Evolutionary conservation across 2,888 invertebrate genomes (phyloP).

Genomic region (Chesias legatella): DNA sequence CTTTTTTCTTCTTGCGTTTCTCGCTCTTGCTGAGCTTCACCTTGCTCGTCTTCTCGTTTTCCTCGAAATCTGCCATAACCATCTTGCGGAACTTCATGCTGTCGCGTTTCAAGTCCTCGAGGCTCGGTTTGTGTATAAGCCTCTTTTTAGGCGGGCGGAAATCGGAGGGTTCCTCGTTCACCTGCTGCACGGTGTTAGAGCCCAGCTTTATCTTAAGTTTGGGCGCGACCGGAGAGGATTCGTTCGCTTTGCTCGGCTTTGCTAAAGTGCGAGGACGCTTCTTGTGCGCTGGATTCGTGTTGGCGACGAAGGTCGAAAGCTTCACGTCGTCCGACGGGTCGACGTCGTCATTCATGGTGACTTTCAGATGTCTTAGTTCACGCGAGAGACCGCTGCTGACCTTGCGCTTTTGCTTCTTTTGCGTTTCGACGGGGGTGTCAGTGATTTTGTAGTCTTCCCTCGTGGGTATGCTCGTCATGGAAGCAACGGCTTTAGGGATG

Average conservation of each 20-base stretch:
- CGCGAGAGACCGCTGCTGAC: constrained; percentile 75
- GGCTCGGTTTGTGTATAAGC: constrained; percentile 82
- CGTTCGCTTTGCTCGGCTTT: constrained; percentile 44
- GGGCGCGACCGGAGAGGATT: constrained; percentile 73
- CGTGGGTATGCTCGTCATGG: constrained; percentile 92
- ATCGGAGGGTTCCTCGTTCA: constrained; percentile 71
- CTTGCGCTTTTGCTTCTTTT: constrained; percentile 85
- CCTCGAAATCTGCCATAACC: constrained; percentile 92
- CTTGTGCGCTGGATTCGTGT: constrained; percentile 43
- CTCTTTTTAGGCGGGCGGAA: constrained; percentile 92
- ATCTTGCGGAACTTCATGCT: constrained; percentile 92
- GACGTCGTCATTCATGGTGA: constrained; percentile 78
- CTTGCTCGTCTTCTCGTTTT: constrained; percentile 81
- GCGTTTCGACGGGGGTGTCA: constrained; percentile 82
- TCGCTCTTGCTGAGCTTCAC: constrained; percentile 63
- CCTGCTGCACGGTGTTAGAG: constrained; percentile 76
- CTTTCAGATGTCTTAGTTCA: constrained; percentile 83
- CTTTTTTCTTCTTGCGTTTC: constrained; percentile 75
- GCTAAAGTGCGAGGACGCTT: constrained; percentile 53
- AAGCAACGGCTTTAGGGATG: constrained; percentile 93
- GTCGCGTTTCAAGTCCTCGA: constrained; percentile 90
- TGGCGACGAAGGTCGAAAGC: constrained; percentile 41
- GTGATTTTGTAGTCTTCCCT: constrained; percentile 89
- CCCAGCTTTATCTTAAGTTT: constrained; percentile 90
- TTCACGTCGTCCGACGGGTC: constrained; percentile 64